Conservation (phyloP, 2,113 vertebrate species). For the Strix uralensis region DNA sequence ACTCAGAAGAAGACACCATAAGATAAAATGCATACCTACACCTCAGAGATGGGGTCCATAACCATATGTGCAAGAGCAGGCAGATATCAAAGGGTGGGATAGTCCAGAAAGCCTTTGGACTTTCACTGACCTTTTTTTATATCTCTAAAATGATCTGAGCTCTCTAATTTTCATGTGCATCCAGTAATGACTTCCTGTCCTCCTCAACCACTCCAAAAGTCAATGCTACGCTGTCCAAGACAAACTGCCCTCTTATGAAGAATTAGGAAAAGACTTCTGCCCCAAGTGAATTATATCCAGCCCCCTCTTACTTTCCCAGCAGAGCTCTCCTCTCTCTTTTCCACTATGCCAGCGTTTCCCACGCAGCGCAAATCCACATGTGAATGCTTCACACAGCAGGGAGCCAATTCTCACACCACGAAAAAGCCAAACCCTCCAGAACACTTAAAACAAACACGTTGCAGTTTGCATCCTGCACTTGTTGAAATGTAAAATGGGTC, state of each 20-base stretch:
- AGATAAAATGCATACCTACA: background rate
- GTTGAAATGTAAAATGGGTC: background rate
- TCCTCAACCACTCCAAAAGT: background rate
- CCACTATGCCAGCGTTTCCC: slow-evolving; percentile 39
- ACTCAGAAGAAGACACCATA: background rate
- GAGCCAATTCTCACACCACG: slow-evolving; percentile 36
- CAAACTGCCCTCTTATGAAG: slow-evolving; percentile 14
- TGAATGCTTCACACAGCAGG: background rate
- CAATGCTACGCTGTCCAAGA: background rate
- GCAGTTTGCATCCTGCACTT: background rate
- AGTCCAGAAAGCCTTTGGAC: background rate
- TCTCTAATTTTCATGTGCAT: background rate
- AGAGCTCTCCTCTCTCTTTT: slow-evolving; percentile 13
- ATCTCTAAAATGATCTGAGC: background rate
- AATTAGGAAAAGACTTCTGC: background rate
- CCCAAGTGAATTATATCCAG: slow-evolving; percentile 28
- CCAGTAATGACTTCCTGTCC: background rate
- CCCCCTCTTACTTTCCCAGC: slow-evolving; percentile 56
- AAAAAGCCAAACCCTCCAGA: background rate
- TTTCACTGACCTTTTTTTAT: background rate
- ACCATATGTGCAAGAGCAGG: background rate
- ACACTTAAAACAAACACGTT: background rate
- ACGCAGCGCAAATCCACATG: slow-evolving; percentile 16
- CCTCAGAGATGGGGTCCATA: background rate
- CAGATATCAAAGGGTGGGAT: background rate